These are phyloP conservation scores for Neocloeon triangulifer DNA, from an alignment of 1,140 invertebrate genomes.

Conservation along the genomic window DNA sequence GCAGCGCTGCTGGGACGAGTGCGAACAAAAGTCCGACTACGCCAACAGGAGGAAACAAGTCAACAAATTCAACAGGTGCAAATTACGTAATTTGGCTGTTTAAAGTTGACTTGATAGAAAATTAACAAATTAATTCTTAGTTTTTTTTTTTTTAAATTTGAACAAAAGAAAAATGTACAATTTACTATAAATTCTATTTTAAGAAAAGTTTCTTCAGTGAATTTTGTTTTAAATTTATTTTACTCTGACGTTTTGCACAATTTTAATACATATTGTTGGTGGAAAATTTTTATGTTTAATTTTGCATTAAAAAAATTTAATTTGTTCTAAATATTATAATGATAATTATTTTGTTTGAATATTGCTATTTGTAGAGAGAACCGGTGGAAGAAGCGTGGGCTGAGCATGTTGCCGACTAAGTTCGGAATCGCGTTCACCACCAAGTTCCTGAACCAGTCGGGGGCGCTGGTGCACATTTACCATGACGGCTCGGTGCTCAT, in stretches of 20 bases:
- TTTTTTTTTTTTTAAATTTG: not conserved
- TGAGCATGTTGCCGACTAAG: conserved; percentile 69
- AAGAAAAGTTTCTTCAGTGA: too few relatives aligned
- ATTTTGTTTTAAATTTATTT: too few relatives aligned
- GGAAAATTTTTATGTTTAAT: too few relatives aligned
- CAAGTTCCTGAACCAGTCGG: conserved; percentile 65
- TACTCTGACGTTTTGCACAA: too few relatives aligned
- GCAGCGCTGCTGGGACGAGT: conserved; percentile 62
- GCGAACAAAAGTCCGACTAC: conserved; percentile 42
- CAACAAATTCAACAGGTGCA: conserved; percentile 53
- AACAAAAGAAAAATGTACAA: not conserved
- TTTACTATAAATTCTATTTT: too few relatives aligned
- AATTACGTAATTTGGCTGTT: too few relatives aligned
- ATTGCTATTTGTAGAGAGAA: conserved; percentile 47
- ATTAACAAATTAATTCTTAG: conserved; percentile 2
- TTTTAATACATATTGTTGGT: too few relatives aligned
- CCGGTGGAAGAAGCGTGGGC: conserved; percentile 70
- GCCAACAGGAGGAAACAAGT: conserved; percentile 30
- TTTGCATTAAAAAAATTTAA: not conserved
- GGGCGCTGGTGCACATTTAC: conserved; percentile 74
- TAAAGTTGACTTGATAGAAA: too few relatives aligned
- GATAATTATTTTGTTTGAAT: too few relatives aligned
- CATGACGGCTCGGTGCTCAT: conserved; percentile 77
- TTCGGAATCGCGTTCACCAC: conserved; percentile 74
- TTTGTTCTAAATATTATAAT: not conserved